Conservation (phyloP, 2,888 invertebrate genomes). For the Maniola hyperantus region DNA sequence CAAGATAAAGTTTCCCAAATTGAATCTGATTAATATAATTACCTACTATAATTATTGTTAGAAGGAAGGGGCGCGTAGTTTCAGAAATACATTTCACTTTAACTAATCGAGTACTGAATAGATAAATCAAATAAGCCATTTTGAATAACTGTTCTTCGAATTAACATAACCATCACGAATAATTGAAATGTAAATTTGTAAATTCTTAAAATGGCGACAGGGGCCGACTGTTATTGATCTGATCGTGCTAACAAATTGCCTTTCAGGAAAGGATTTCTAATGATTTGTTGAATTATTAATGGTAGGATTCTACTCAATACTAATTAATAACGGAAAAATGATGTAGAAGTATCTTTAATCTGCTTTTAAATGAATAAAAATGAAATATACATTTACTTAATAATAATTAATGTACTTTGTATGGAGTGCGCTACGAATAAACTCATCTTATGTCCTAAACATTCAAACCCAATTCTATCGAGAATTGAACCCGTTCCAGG, state of each 20-base stretch:
- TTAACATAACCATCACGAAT: slow-evolving; percentile 41
- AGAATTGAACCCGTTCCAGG: neutral
- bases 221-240: slow-evolving; percentile 36
- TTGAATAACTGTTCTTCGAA: slow-evolving; percentile 32
- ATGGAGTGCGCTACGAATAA: no score
- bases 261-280: slow-evolving; percentile 29
- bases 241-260: slow-evolving; percentile 42
- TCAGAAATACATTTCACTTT: neutral
- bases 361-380: no score
- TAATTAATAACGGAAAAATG: no score
- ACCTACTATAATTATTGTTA: neutral
- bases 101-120: slow-evolving; percentile 13
- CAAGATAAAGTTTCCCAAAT: neutral
- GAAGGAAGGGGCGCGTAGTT: neutral
- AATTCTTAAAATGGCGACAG: slow-evolving; percentile 37
- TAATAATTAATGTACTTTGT: no score
- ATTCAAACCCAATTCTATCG: neutral
- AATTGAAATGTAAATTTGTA: slow-evolving; percentile 44
- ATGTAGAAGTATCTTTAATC: no score
- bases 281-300: slow-evolving; percentile 23
- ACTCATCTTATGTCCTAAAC: no score
- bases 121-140: slow-evolving; percentile 33
- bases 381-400: no score
- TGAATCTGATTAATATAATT: neutral
- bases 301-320: neutral